A percentile compares a stretch with the other conserved stretches of the same genome.
These are phyloP conservation scores for Micropoecilia bifurca DNA, from an alignment of 2,797 vertebrate genomes.

Conservation along the genomic window DNA sequence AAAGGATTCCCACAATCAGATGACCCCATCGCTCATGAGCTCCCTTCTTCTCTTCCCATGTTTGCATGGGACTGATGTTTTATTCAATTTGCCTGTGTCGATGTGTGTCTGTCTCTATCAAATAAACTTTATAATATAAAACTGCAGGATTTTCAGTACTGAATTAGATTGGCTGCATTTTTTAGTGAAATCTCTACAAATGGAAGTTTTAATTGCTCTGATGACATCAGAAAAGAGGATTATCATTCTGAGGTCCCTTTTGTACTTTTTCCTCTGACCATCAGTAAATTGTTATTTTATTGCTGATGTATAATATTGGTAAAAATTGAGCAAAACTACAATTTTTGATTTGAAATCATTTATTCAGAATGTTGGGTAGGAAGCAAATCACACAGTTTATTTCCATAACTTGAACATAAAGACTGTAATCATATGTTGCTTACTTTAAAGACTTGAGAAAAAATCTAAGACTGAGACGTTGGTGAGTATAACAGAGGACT, in stretches of 20 bases:
- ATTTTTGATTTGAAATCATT: neutral
- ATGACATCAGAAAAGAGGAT: neutral
- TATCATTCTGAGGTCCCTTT: neutral
- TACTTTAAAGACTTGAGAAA: neutral
- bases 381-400: neutral
- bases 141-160: neutral
- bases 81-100: too few relatives aligned
- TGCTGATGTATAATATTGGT: neutral
- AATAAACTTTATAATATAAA: neutral
- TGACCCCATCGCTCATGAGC: conserved; percentile 23
- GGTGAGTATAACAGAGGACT: neutral
- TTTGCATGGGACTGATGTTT: too few relatives aligned
- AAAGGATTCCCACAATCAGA: conserved; percentile 28
- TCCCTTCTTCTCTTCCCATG: conserved; percentile 13
- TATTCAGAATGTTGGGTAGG: neutral
- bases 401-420: neutral
- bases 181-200: neutral
- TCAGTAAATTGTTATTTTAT: neutral
- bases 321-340: neutral
- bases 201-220: neutral
- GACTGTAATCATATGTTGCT: neutral
- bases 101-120: too few relatives aligned
- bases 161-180: neutral
- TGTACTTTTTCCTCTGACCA: neutral
- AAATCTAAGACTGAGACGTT: neutral